A percentile compares a stretch with the other conserved stretches of the same genome.
These are phyloP conservation scores for Hylaeus volcanicus DNA, from an alignment of 1,140 invertebrate species.

Conservation along the genomic window DNA sequence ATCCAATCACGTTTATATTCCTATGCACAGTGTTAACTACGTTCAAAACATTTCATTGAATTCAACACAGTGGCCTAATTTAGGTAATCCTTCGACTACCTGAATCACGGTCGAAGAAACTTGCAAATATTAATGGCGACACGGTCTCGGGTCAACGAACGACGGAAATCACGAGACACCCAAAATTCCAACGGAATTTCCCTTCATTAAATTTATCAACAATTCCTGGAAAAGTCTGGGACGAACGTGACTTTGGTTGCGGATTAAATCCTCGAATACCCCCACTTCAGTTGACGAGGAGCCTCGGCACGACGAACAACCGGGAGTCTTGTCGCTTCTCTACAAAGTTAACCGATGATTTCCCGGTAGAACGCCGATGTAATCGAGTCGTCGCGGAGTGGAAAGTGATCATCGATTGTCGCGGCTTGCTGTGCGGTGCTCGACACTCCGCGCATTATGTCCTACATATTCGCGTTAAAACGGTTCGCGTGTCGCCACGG, in stretches of 20 bases:
- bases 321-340: constrained; percentile 1
- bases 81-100: too few species aligned
- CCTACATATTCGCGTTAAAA: background rate
- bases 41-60: too few species aligned
- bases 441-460: background rate
- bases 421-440: background rate
- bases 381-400: constrained; percentile 29
- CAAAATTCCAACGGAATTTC: background rate
- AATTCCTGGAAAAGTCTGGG: background rate
- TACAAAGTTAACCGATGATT: constrained; percentile 42
- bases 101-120: background rate
- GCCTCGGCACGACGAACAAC: background rate
- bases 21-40: too few species aligned
- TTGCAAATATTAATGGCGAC: background rate
- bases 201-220: background rate
- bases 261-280: background rate
- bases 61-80: too few species aligned
- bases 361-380: constrained; percentile 37
- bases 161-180: too few species aligned
- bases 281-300: background rate
- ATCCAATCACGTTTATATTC: too few species aligned
- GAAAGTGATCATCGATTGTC: constrained; percentile 20
- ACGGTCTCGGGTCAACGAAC: background rate
- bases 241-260: background rate
- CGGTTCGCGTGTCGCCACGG: too few species aligned